A percentile compares a stretch with the other conserved stretches of the same genome.
Evolutionary conservation across 1,140 invertebrate genomes (phyloP).

Genomic region (Calycopis cecrops): DNA sequence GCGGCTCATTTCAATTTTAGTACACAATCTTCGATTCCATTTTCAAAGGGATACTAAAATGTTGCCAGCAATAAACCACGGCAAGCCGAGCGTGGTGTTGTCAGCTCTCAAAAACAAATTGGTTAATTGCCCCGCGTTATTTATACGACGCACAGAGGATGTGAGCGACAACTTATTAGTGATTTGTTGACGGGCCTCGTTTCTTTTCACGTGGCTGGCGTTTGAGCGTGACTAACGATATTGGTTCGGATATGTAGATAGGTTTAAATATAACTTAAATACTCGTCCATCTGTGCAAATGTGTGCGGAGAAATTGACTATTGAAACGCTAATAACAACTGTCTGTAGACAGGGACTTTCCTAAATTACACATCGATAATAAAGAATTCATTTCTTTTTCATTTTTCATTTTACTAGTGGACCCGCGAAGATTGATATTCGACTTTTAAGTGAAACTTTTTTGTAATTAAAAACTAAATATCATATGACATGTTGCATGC

Average conservation of each 20-base stretch:
- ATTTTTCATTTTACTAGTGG: too few species aligned
- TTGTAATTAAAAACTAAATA: too few species aligned
- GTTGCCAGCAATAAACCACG: conserved; percentile 62
- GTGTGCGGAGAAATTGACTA: too few species aligned
- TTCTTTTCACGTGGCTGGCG: conserved; percentile 6
- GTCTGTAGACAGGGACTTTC: too few species aligned
- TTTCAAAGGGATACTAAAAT: conserved; percentile 68
- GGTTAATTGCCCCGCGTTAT: conserved; percentile 57
- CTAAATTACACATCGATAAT: too few species aligned
- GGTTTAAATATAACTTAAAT: not conserved
- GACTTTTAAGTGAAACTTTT: too few species aligned
- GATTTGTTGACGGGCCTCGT: conserved; percentile 28
- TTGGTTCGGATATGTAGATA: not conserved
- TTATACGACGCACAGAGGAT: conserved; percentile 32
- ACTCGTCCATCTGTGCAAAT: too few species aligned
- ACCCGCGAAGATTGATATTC: too few species aligned
- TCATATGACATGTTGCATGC: too few species aligned
- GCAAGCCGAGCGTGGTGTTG: conserved; percentile 52
- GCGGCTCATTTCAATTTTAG: conserved; percentile 52
- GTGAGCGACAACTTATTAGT: conserved; percentile 33
- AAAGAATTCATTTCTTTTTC: too few species aligned
- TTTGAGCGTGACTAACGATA: conserved; percentile 8
- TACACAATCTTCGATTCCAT: conserved; percentile 58
- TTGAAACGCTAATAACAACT: too few species aligned
- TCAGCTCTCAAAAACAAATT: conserved; percentile 60